Percentiles rank a stretch among this genome's conserved stretches.
Conservation (phyloP, 2,888 invertebrate genomes). For the Liopterus haemorrhoidalis region DNA sequence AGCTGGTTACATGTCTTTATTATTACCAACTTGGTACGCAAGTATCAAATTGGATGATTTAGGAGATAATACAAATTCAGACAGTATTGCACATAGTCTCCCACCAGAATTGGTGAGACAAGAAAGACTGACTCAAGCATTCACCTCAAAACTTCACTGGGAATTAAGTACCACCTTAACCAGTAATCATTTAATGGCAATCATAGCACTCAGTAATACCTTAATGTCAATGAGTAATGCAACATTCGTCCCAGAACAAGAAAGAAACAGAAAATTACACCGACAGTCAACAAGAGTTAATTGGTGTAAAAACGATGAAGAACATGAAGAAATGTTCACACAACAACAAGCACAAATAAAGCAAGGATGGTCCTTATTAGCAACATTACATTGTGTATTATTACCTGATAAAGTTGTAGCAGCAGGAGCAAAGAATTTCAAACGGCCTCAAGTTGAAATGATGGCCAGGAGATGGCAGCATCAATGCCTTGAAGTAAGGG, state of each 20-base stretch:
- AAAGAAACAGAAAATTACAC: constrained; percentile 70
- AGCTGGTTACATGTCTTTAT: constrained; percentile 89
- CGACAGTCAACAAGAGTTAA: constrained; percentile 60
- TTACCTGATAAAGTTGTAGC: constrained; percentile 77
- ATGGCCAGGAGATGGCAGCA: constrained; percentile 98
- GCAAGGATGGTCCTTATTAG: constrained; percentile 94
- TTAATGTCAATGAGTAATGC: constrained; percentile 97
- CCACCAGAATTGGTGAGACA: constrained; percentile 68
- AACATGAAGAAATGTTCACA: constrained; percentile 74
- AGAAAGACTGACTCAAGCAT: constrained; percentile 72
- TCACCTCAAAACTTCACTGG: constrained; percentile 89
- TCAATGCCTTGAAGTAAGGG: constrained; percentile 93
- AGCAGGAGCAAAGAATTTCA: constrained; percentile 70
- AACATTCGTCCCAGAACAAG: constrained; percentile 84
- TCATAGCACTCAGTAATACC: constrained; percentile 93
- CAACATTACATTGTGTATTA: constrained; percentile 92
- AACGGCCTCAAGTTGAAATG: constrained; percentile 96
- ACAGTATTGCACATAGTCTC: constrained; percentile 47
- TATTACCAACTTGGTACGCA: constrained; percentile 77
- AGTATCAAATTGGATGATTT: constrained; percentile 42
- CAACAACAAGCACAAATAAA: constrained; percentile 90
- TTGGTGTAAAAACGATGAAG: constrained; percentile 71
- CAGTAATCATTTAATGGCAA: constrained; percentile 90
- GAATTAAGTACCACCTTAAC: constrained; percentile 91
- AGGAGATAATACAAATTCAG: constrained; percentile 20